These are phyloP conservation scores for Mycteria americana DNA, from an alignment of 2,797 vertebrate genomes.

Conservation along the genomic window DNA sequence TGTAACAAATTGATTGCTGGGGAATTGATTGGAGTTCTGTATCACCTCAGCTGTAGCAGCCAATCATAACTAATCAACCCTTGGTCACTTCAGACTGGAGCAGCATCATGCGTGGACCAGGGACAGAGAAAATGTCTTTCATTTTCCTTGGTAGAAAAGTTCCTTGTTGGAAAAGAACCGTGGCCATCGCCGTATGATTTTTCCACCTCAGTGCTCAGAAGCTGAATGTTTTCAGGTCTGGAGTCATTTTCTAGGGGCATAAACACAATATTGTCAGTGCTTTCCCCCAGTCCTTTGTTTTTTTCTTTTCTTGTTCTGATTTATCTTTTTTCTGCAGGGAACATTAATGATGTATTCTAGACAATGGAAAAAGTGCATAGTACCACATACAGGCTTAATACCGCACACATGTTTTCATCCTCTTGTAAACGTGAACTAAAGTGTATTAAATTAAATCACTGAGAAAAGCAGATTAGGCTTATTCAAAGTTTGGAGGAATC, in stretches of 20 bases:
- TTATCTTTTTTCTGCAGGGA: not conserved
- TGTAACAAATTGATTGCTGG: conserved; percentile 48
- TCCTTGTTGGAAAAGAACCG: not conserved
- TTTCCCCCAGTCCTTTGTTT: not conserved
- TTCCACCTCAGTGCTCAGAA: not conserved
- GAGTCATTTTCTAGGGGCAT: not conserved
- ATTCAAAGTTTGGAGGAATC: not conserved
- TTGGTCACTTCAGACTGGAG: conserved; percentile 21
- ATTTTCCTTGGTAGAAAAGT: conserved; percentile 34
- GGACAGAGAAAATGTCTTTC: not conserved
- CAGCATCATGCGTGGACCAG: not conserved
- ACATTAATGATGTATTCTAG: not conserved
- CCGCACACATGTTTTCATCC: not conserved
- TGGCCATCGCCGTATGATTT: not conserved
- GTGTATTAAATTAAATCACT: not conserved
- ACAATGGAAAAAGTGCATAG: not conserved
- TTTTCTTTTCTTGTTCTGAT: not conserved
- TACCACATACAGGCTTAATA: not conserved
- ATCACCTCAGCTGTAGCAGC: not conserved
- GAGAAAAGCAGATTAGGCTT: not conserved
- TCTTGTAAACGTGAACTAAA: not conserved
- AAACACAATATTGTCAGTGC: not conserved
- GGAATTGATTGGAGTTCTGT: conserved; percentile 36
- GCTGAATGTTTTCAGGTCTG: not conserved
- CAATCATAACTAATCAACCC: conserved; percentile 47